A percentile compares a stretch with the other conserved stretches of the same genome.
Evolutionary conservation across 2,797 vertebrate genomes (phyloP).

Genomic region (Arctocebus calabarensis): DNA sequence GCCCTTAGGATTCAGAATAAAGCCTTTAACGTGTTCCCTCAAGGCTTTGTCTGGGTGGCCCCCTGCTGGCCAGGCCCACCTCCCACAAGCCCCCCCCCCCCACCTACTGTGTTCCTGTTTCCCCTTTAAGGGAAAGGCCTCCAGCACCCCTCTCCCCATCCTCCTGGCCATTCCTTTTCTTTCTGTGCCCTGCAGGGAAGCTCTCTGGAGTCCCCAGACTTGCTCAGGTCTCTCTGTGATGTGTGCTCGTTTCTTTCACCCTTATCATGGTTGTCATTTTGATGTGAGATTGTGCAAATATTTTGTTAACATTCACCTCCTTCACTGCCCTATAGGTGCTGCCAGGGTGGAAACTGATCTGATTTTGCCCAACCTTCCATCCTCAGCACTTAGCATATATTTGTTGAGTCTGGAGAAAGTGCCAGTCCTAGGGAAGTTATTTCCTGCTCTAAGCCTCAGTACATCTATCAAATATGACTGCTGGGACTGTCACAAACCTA

Average conservation of each 20-base stretch:
- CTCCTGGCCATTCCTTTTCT: neutral
- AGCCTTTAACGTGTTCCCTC: neutral
- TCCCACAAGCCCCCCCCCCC: neutral
- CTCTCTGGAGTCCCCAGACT: neutral
- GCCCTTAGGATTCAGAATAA: neutral
- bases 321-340: neutral
- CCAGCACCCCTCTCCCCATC: no score
- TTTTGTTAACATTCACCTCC: neutral
- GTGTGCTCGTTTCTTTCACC: neutral
- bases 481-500: neutral
- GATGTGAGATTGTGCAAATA: accelerated
- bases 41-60: neutral
- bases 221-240: neutral
- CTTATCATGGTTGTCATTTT: neutral
- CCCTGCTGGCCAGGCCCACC: no score
- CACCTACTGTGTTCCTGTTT: neutral
- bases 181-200: no score
- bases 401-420: neutral
- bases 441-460: neutral
- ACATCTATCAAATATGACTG: neutral
- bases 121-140: neutral
- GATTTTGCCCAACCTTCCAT: neutral
- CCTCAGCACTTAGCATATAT: neutral
- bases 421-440: no score
- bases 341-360: neutral